A percentile compares a stretch with the other conserved stretches of the same genome.
phyloP scores from a whole-genome alignment of 2,888 invertebrate genomes.

The Melinopterus prodromus region DNA sequence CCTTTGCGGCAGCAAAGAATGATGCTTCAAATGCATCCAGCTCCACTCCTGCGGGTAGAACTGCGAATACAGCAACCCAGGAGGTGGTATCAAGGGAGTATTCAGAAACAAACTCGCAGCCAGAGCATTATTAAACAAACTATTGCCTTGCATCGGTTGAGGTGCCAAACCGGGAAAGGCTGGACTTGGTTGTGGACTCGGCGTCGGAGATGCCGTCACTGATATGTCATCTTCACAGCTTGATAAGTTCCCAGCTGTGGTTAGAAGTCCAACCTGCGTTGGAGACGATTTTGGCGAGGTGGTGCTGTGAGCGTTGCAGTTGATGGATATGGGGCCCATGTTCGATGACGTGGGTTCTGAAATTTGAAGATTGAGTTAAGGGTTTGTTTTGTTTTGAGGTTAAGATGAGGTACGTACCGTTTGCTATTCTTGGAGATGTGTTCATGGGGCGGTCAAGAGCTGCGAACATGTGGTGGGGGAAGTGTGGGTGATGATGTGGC shows the following conservation, averaged over 20 bases:
- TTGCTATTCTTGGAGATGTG: constrained; percentile 60
- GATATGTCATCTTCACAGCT: constrained; percentile 70
- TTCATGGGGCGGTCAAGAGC: constrained; percentile 65
- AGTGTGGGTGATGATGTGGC: constrained; percentile 65
- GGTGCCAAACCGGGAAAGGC: constrained; percentile 47
- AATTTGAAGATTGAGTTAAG: constrained; percentile 32
- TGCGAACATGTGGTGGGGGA: constrained; percentile 61
- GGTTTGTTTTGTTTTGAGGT: background rate
- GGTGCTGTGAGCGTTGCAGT: constrained; percentile 72
- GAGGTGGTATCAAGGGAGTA: constrained; percentile 77
- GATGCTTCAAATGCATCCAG: constrained; percentile 67
- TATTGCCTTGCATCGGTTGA: constrained; percentile 53
- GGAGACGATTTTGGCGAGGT: constrained; percentile 75
- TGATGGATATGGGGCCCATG: constrained; percentile 60
- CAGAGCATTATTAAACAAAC: constrained; percentile 65
- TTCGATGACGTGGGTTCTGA: constrained; percentile 58
- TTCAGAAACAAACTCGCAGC: constrained; percentile 80
- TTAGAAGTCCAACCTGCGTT: constrained; percentile 57
- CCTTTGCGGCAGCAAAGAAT: constrained; percentile 43
- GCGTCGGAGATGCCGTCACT: constrained; percentile 70
- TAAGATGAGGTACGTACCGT: constrained; percentile 58
- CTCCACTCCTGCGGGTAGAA: constrained; percentile 76
- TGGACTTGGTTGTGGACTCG: constrained; percentile 63
- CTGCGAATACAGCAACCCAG: constrained; percentile 81
- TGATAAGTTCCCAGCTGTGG: constrained; percentile 65